Conservation (phyloP, 2,888 invertebrate species). For the Liopterus haemorrhoidalis region DNA sequence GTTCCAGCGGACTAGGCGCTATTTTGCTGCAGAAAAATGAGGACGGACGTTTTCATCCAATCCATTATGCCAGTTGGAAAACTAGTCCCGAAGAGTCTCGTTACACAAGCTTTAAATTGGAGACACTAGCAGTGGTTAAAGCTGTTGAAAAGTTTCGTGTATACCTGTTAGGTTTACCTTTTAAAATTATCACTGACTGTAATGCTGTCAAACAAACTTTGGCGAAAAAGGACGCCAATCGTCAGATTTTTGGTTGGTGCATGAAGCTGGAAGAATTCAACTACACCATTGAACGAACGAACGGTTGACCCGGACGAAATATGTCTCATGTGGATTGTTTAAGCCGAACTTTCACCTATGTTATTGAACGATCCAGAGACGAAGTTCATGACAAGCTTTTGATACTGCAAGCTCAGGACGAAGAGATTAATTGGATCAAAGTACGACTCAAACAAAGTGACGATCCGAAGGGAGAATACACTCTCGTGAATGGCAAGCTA, state of each 20-base stretch:
- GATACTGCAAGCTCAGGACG: no score
- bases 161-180: slow-evolving; percentile 32
- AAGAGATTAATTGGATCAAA: no score
- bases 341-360: no score
- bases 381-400: no score
- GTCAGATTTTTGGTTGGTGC: no score
- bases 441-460: no score
- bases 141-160: slow-evolving; percentile 33
- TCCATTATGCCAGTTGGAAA: slow-evolving; percentile 34
- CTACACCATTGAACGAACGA: slow-evolving; percentile 6
- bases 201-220: no score
- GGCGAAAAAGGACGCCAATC: no score
- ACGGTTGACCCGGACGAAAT: slow-evolving; percentile 11
- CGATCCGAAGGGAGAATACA: no score
- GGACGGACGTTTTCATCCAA: slow-evolving; percentile 22
- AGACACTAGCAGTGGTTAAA: slow-evolving; percentile 35
- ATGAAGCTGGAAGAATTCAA: slow-evolving; percentile 4
- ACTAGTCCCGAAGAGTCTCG: slow-evolving; percentile 33
- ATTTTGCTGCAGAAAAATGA: slow-evolving; percentile 28
- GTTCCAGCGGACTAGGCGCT: slow-evolving; percentile 26
- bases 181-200: slow-evolving; percentile 35
- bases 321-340: slow-evolving; percentile 6
- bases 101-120: slow-evolving; percentile 36
- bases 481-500: no score
- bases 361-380: no score